Percentiles rank a stretch among this genome's conserved stretches.
Evolutionary conservation across 2,888 invertebrate genomes (phyloP).

Genomic region (Latheticus oryzae): DNA sequence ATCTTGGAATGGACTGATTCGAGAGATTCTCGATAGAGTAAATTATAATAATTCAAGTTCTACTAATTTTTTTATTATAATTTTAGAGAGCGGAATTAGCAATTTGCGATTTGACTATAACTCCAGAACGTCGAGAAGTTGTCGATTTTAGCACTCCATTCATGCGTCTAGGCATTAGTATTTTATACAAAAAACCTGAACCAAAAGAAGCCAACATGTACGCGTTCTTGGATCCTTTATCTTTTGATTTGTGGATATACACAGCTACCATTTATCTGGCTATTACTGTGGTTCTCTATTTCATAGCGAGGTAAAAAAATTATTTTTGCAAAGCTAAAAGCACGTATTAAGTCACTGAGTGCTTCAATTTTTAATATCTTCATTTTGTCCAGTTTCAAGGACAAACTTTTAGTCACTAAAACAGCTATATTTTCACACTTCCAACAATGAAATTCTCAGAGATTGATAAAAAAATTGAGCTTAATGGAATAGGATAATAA

Average conservation of each 20-base stretch:
- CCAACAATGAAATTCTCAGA: no score
- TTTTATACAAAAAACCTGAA: conserved; percentile 83
- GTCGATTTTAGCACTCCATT: conserved; percentile 37
- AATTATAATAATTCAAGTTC: conserved; percentile 48
- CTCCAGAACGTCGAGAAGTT: conserved; percentile 21
- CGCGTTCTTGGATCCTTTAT: conserved; percentile 90
- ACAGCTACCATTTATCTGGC: conserved; percentile 86
- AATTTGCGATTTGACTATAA: conserved; percentile 31
- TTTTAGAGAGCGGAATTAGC: conserved; percentile 28
- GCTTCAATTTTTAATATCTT: no score
- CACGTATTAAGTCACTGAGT: no score
- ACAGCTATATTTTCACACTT: no score
- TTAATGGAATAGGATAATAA: no score
- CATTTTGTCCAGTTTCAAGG: no score
- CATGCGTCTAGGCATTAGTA: conserved; percentile 58
- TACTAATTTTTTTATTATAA: neutral
- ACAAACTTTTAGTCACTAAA: no score
- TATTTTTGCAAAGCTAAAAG: no score
- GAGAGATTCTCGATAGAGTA: conserved; percentile 78
- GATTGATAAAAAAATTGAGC: no score
- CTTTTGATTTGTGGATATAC: conserved; percentile 87
- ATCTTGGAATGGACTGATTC: conserved; percentile 82
- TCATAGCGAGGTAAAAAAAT: conserved; percentile 73
- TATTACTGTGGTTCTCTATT: conserved; percentile 82
- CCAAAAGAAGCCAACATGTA: conserved; percentile 78